Base-by-base conservation (phyloP, 1,140 invertebrate genomes). In the Listronotus bonariensis region DNA sequence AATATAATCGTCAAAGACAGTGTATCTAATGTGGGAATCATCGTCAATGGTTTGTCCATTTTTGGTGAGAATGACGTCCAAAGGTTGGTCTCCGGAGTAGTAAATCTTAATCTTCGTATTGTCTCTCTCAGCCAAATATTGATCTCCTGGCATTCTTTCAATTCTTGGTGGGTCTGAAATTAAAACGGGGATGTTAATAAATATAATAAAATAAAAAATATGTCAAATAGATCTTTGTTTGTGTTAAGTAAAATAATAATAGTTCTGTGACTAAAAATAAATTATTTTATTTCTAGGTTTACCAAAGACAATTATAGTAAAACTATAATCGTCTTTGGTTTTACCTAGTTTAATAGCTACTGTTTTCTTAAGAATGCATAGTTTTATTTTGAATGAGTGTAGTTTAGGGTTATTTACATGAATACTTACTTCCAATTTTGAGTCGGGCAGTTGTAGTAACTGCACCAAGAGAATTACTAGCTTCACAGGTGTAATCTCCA, bases 401-500 rank as follows among this genome's bases (percentile, higher is more conserved):
- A n/a, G n/a, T n/a, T n/a, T n/a, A n/a, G n/a, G n/a, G n/a, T 26
- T 26, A 5, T 26, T 26, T 5, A 26, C 20, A 26, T 26, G 5
- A 26, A 26, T 26, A 84, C 86, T 86, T 79, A 90, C 89, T 86
- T 78, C 93, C 93, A 68, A 99, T 94, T 81, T 92, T 94, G 1
- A 99, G 81, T 65, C 90, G 86, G 26, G 90, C 89, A 10, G 90
- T 91, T 46, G 92, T 95, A 48, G 89, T 89, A 1, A 93, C 92
- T 69, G 90, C 88, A 43, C 98, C 98, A 31, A 97, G 86, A 11
- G 89, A 85, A 81, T 99, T 99, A 68, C 88, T 88, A 12, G 97
- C 91, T 76, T 98, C 95, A 77, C 97, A 99, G 1, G 92, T 95
- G 79, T 97, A 99, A 75, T 98, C 94, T 15, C 96, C 97, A 65